Evolutionary conservation across 2,797 vertebrate genomes (phyloP), one percentile per base, ranked within the genome.

Genomic region (Hyperoplus lanceolatus): DNA sequence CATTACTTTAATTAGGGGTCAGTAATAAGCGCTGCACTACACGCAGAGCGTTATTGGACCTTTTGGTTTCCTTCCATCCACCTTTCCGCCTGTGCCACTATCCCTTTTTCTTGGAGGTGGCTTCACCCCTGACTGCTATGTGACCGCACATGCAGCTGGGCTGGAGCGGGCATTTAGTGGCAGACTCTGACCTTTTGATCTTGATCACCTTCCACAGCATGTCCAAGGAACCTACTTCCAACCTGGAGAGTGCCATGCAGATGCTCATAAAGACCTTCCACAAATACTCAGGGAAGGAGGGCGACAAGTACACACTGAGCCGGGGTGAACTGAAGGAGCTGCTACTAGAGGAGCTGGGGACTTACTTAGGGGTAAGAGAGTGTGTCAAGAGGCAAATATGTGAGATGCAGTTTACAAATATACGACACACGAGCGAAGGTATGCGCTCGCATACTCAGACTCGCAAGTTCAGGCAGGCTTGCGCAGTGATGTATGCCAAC

Each of bases 201-300:
- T 18, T 8, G 29, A 29, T 29, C 45, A 3, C 43, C 55, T 77
- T 45, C 58, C 46, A 13, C 89, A 96, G 95, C 49, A 96, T 96
- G 96, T 94, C 95, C 91, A 96, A 95, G 90, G 95, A 96, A 81
- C 95, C 95, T 66, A 93, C 68, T 92, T 93, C 95, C 90, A 91
- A 94, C 92, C 87, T 96, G 92, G 96, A 96, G 90, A 95, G 90
- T 69, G 96, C 95, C 88, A 96, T 96, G 95, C 95, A 96, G 90
- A 96, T 96, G 94, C 94, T 96, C 84, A 96, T 96, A 85, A 95
- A 96, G 88, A 96, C 96, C 82, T 96, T 96, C 92, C 95, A 96
- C 85, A 96, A 96, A 88, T 96, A 96, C 71, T 96, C 95, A 0
- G 95, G 95, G 46, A 95, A 95, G 85, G 95, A 96, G 84, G 95